Percentiles rank a stretch among this genome's conserved stretches.
Evolutionary conservation across 1,140 invertebrate genomes (phyloP).

Genomic region (Drosophila bocqueti): DNA sequence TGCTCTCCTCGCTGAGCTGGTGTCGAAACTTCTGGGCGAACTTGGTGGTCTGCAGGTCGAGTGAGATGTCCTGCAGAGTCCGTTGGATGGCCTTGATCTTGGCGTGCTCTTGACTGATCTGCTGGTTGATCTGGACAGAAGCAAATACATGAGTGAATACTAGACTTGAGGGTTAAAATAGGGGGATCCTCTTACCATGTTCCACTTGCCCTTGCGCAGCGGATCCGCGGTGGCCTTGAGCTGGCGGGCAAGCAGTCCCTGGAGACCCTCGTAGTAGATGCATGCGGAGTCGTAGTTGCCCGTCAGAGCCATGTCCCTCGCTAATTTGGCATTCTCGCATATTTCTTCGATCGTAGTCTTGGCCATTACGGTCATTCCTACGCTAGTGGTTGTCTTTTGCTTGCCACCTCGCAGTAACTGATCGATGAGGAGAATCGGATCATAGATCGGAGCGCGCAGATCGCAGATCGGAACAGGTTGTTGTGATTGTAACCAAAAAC

Average conservation of each 20-base stretch:
- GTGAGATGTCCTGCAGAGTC: conserved; percentile 87
- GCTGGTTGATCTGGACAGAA: conserved; percentile 91
- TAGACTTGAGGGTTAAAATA: background rate
- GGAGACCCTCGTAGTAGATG: conserved; percentile 97
- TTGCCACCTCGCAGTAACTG: conserved; percentile 85
- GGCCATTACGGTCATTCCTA: conserved; percentile 91
- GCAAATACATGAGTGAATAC: background rate
- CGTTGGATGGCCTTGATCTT: conserved; percentile 93
- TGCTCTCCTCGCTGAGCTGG: conserved; percentile 66
- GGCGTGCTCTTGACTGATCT: conserved; percentile 95
- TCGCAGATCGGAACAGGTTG: conserved; percentile 65
- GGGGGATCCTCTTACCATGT: conserved; percentile 87
- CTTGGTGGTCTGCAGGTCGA: conserved; percentile 78
- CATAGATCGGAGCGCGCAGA: conserved; percentile 7
- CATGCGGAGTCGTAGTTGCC: conserved; percentile 98
- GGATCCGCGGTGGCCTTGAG: conserved; percentile 91
- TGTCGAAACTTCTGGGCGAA: conserved; percentile 71
- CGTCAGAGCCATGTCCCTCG: conserved; percentile 96
- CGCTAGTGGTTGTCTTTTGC: conserved; percentile 85
- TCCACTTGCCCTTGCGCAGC: conserved; percentile 94
- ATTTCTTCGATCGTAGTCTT: conserved; percentile 93
- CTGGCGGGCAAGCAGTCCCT: conserved; percentile 89
- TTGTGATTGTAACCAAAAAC: conserved; percentile 79
- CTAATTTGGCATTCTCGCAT: conserved; percentile 96
- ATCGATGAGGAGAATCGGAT: conserved; percentile 20